A percentile compares a stretch with the other conserved stretches of the same genome.
Conservation (phyloP, 2,888 invertebrate species). For the Lymantria dispar region DNA sequence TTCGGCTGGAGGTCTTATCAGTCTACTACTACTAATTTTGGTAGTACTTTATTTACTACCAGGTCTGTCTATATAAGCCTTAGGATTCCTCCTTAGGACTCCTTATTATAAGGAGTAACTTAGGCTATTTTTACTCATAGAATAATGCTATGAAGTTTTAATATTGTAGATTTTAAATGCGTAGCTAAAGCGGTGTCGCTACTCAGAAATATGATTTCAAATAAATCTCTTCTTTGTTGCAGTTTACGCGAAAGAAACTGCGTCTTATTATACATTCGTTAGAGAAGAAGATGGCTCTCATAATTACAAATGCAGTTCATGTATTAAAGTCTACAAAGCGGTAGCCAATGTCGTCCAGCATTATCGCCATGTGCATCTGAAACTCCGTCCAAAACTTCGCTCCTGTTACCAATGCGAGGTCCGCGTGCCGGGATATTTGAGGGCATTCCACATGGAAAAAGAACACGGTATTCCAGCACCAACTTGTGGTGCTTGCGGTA, state of each 20-base stretch:
- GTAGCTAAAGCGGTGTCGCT: no score
- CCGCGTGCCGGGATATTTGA: constrained; percentile 26
- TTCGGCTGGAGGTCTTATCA: no score
- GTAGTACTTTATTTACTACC: no score
- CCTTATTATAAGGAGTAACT: no score
- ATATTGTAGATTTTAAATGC: no score
- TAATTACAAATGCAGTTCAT: constrained; percentile 31
- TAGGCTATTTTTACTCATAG: no score
- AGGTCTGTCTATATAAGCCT: no score
- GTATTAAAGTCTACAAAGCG: constrained; percentile 27
- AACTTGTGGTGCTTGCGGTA: constrained; percentile 47
- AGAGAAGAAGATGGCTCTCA: constrained; percentile 23
- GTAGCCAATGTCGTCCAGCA: constrained; percentile 35
- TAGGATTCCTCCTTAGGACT: no score
- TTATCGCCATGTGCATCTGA: constrained; percentile 39
- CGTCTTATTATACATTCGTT: constrained; percentile 21
- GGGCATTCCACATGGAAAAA: constrained; percentile 42
- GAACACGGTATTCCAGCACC: constrained; percentile 47
- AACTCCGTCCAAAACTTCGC: constrained; percentile 32
- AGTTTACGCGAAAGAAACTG: constrained; percentile 19
- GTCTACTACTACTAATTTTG: no score
- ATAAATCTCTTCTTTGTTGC: constrained; percentile 17
- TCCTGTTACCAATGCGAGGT: constrained; percentile 32
- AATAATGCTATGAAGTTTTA: no score
- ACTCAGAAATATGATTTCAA: no score